A percentile compares a stretch with the other conserved stretches of the same genome.
Evolutionary conservation across 35 echinoderm and acorn worm genomes (phyloP).

Genomic region (Anneissia japonica): DNA sequence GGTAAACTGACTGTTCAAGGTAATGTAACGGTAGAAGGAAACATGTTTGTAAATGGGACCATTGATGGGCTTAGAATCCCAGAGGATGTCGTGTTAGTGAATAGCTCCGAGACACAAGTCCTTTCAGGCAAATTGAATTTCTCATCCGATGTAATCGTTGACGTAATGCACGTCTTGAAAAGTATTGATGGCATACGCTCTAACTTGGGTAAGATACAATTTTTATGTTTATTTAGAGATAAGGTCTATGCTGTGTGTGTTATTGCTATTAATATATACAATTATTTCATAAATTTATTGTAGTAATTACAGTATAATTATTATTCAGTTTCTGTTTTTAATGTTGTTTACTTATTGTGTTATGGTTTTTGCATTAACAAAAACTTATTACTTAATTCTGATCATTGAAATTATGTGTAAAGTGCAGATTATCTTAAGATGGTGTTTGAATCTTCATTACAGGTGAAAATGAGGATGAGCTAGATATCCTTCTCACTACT

Average conservation of each 20-base stretch:
- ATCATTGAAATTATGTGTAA: not conserved
- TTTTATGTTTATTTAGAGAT: too few species aligned
- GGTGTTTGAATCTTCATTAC: not conserved
- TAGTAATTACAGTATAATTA: too few species aligned
- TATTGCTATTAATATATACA: too few species aligned
- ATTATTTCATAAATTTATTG: too few species aligned
- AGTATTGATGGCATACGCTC: not conserved
- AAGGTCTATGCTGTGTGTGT: too few species aligned
- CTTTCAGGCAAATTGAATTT: constrained; percentile 11
- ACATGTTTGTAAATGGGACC: constrained; percentile 19
- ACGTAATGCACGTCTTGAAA: not conserved
- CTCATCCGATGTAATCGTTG: constrained; percentile 5
- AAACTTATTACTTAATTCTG: not conserved
- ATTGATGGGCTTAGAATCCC: constrained; percentile 31
- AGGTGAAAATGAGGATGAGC: not conserved
- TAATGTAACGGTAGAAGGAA: constrained; percentile 8
- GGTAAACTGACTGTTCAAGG: constrained; percentile 15
- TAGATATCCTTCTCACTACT: not conserved
- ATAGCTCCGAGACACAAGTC: not conserved
- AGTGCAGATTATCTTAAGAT: not conserved
- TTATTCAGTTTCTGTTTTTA: too few species aligned
- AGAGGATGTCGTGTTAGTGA: constrained; percentile 18
- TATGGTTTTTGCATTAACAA: not conserved
- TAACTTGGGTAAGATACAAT: constrained; percentile 2
- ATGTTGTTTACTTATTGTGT: not conserved